Evolutionary conservation across 2,113 vertebrate genomes (phyloP).

Genomic region (Carassius carassius): DNA sequence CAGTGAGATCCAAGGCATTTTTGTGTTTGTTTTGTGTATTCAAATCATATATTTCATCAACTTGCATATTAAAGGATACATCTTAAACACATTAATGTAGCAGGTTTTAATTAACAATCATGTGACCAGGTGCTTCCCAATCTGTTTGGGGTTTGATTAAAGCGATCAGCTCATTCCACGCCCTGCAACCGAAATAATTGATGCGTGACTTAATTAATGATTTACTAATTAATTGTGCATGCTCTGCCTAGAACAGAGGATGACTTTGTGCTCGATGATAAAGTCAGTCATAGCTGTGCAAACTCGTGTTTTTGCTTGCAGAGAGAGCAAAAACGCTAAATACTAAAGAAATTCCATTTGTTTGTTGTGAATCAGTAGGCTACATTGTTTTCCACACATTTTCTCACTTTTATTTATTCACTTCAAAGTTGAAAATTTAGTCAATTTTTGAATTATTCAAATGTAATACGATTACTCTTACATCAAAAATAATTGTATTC

Average conservation of each 20-base stretch:
- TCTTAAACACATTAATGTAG: conserved; percentile 36
- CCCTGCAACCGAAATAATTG: conserved; percentile 56
- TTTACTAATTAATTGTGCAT: conserved; percentile 62
- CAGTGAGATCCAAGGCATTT: too few species aligned
- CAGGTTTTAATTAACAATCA: conserved; percentile 55
- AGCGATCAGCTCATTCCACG: conserved; percentile 56
- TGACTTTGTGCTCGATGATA: conserved; percentile 53
- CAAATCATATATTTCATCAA: not conserved
- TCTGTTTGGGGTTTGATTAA: conserved; percentile 57
- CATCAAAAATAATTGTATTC: too few species aligned
- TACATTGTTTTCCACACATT: not conserved
- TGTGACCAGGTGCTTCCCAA: conserved; percentile 49
- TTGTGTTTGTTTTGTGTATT: not conserved
- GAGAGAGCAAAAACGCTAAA: not conserved
- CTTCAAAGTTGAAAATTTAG: not conserved
- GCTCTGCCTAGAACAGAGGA: conserved; percentile 57
- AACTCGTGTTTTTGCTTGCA: not conserved
- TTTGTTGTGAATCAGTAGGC: not conserved
- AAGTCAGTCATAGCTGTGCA: conserved; percentile 20
- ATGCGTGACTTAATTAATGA: conserved; percentile 62
- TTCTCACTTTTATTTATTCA: not conserved
- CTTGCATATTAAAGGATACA: conserved; percentile 18
- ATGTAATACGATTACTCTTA: too few species aligned
- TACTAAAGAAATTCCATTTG: not conserved
- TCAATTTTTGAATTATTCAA: not conserved